These are phyloP conservation scores for Macrophya annulata DNA, from an alignment of 2,888 invertebrate species.

Conservation along the genomic window DNA sequence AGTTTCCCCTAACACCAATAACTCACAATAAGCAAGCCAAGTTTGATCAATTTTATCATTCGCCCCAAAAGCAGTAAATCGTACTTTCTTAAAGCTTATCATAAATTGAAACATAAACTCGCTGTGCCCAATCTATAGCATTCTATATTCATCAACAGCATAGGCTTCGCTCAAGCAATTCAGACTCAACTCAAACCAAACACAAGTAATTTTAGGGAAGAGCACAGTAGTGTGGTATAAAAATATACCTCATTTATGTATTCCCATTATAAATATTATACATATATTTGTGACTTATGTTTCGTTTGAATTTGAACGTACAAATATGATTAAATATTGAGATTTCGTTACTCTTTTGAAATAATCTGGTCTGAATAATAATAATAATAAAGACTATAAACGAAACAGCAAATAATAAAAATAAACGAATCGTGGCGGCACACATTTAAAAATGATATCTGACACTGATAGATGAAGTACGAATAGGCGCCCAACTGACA, in stretches of 20 bases:
- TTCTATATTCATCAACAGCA: not conserved
- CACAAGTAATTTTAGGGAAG: not conserved
- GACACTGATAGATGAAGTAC: constrained; percentile 32
- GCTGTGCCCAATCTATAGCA: not conserved
- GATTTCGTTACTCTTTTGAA: not conserved
- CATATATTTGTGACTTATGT: not conserved
- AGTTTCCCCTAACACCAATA: constrained; percentile 4
- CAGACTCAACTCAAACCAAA: constrained; percentile 21
- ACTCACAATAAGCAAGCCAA: not conserved
- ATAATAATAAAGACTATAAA: not conserved
- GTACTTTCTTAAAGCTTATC: not conserved
- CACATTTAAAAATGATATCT: constrained; percentile 41
- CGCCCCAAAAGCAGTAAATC: not conserved
- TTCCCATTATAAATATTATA: not conserved
- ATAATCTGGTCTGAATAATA: not conserved
- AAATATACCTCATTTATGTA: not conserved
- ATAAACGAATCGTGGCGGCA: not conserved
- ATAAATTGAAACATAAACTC: constrained; percentile 11
- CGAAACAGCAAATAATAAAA: not conserved
- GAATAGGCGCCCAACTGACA: not conserved
- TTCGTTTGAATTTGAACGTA: constrained; percentile 19
- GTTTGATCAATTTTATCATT: not conserved
- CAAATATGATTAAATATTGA: constrained; percentile 11
- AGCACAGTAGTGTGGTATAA: not conserved
- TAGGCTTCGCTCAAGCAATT: not conserved